Base-by-base conservation (phyloP, 2,888 invertebrate species). In the Rhamnusium bicolor region DNA sequence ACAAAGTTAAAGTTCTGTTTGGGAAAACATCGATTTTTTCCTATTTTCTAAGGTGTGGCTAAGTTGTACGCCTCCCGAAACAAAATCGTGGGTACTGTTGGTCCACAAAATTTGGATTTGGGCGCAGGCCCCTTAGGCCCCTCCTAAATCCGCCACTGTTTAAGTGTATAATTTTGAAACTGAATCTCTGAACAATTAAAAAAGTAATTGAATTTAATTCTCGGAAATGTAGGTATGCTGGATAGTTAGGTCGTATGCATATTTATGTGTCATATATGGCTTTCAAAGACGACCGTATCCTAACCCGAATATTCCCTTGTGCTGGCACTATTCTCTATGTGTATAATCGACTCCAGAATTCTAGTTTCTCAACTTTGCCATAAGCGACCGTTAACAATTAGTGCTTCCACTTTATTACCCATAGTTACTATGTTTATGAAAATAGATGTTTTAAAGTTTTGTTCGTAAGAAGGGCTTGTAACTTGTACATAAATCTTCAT, bases 371-470 rank as follows among this genome's bases (percentile, higher is more conserved):
- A 81, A 81, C 77, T 80, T 79, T 60, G 68, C 76, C 71, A 78
- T 80, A 80, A 81, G 72, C 78, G 80, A 71, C 78, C 74, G 77
- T 79, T 80, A 79, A 82, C 82, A 81, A 82, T 82, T 82, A 82
- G 79, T 75, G 73, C 71, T 76, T 75, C 73, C 77, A 76, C 73
- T 80, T 80, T 80, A 79, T 79, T 79, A 79, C 71, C 67, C 65
- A 40, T 68, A 69, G 72, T 68, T 56, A 75, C 58, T 53, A 72
- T 79, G 77, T 80, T 77, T 78, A 81, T 79, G 79, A 82, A 81
- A 82, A 83, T 81, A 71, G 78, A 83, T 82, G 83, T 80, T 80
- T 80, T 78, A 79, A 82, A 81, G 79, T 82, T 79, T 68, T 66
- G 49, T 29, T 27, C 51, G 66, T 14, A 18, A 49, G 62, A 66